Base-by-base conservation (phyloP, 2,888 invertebrate genomes). In the Omphaloscelis lunosa region DNA sequence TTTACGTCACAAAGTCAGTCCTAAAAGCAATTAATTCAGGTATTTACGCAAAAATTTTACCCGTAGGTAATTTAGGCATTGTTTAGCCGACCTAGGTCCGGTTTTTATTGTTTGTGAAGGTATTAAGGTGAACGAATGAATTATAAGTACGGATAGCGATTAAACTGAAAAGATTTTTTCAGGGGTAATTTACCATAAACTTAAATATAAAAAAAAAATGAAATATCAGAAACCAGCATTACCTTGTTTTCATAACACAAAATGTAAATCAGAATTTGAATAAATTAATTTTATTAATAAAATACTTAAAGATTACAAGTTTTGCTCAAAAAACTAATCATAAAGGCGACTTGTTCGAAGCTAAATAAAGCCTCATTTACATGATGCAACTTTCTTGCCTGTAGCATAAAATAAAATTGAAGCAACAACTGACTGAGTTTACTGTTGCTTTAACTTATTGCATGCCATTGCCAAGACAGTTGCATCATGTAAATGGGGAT, bases 21-120 rank as follows among this genome's bases (percentile, higher is more conserved):
- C 20, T 17, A 7, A 67, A 67, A 68, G 12, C 59, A 76, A 77
- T 77, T 61, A 77, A 41, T 77, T 53, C 20, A 34, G 48, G n/a
- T 68, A 76, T 58, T 65, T 39, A 51, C 20, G 51, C 20, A 15
- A n/a, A 59, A 76, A 59, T 34, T 5, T 53, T 53, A 68, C n/a
- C n/a, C n/a, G 27, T 11, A 45, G 9, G 61, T 61, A 45, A 61
- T 69, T 53, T 45, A 53, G 34, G 34, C 12, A 53, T 77, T 69
- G 61, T 69, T 69, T 53, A 29, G 2, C 34, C 34, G 12, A 27
- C 20, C 69, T 61, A 34, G 29, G 41, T 53, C 27, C 23, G n/a
- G 66, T 59, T 6, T 6, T 76, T 41, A 20, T 61, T 77, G 41
- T 77, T 68, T 61, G 29, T 41, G 61, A 41, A 68, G 41, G 29